Base-by-base conservation (phyloP, 1,140 invertebrate species). In the Lysiphlebus fabarum region DNA sequence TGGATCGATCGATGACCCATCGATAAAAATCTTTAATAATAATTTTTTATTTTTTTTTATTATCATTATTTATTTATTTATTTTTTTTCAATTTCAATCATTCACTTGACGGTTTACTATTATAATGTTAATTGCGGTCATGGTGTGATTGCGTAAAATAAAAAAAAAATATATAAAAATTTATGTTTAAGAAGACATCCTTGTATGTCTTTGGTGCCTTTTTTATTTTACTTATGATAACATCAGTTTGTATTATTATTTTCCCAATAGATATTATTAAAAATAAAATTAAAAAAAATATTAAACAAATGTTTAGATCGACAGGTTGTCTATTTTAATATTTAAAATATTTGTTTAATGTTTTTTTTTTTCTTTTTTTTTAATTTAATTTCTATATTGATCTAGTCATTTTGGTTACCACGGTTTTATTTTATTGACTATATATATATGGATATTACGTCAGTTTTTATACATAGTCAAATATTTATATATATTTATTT, bases 101-200 rank as follows among this genome's bases (percentile, higher is more conserved):
- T 26, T 26, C 17, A 26, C 17, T 4, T 26, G 17, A 26, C 17
- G 17, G 17, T 26, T 26, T 26, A 26, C 50, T 59, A 7, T 59
- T 59, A 34, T 59, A 59, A 59, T 59, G 45, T 54, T 48, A 59
- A 59, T 59, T 59, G 58, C 58, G 58, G 58, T 59, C 58, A 59
- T 59, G 58, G 58, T 47, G 58, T 47, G 43, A 47, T 36, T 9
- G 48, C 43, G 8, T 57, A 12, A 34, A 57, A 57, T 57, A 48
- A 57, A 57, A 49, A 47, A 47, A n/a, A n/a, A 42, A 42, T 2
- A 42, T 10, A 42, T n/a, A 42, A 42, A 42, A 42, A n/a, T 42
- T 42, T 42, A 42, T 42, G 41, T 26, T 26, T 26, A 4, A 26
- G 17, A 26, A 26, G 17, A 26, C 17, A 26, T 26, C 17, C 17